A percentile compares a stretch with the other conserved stretches of the same genome.
phyloP scores from a whole-genome alignment of 1,140 invertebrate genomes.

The Drosophila serrata region DNA sequence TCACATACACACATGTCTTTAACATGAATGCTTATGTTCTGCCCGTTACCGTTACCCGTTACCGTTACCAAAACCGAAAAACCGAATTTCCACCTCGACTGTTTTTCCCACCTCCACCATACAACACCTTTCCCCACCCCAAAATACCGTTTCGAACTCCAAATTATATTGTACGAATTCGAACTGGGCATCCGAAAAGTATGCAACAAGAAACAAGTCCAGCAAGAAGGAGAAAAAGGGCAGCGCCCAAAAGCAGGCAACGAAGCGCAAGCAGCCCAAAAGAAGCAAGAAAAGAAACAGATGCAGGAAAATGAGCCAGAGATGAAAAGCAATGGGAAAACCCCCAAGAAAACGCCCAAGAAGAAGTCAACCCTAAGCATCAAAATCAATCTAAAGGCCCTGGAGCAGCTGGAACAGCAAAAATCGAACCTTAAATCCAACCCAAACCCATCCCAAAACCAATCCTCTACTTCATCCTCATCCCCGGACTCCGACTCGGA shows the following conservation, averaged over 20 bases:
- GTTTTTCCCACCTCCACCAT: slow-evolving; percentile 11
- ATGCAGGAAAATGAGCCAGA: slow-evolving; percentile 26
- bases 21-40: slow-evolving; percentile 72
- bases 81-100: slow-evolving; percentile 27
- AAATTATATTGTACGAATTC: slow-evolving; percentile 9
- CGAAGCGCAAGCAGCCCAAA: slow-evolving; percentile 34
- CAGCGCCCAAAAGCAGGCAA: slow-evolving; percentile 65
- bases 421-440: slow-evolving; percentile 13
- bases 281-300: slow-evolving; percentile 11
- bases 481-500: slow-evolving; percentile 49
- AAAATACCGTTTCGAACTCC: slow-evolving; percentile 36
- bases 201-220: slow-evolving; percentile 68
- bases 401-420: slow-evolving; percentile 37
- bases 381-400: slow-evolving; percentile 69
- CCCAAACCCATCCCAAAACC: slow-evolving; percentile 3
- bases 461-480: slow-evolving; percentile 1
- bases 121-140: background rate
- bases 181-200: slow-evolving; percentile 59
- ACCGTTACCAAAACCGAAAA: slow-evolving; percentile 56
- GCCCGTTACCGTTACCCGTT: slow-evolving; percentile 46
- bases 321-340: slow-evolving; percentile 26
- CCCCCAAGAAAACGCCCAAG: background rate
- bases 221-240: slow-evolving; percentile 53
- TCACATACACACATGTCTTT: slow-evolving; percentile 19
- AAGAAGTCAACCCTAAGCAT: slow-evolving; percentile 47